These are phyloP conservation scores for Metallyticus violacea DNA, from an alignment of 2,888 invertebrate species.

Conservation along the genomic window DNA sequence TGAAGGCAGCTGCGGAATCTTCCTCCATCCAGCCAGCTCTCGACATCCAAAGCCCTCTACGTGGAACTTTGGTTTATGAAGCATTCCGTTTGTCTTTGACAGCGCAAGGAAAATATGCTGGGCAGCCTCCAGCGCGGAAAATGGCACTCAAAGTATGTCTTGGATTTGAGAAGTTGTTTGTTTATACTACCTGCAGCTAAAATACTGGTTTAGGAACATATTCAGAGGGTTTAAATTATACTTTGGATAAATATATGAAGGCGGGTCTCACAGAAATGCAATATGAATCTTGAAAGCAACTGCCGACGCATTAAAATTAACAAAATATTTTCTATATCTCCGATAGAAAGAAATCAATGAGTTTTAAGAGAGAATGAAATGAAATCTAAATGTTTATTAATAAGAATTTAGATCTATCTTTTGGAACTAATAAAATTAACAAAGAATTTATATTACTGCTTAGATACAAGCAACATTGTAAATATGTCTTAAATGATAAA, in stretches of 20 bases:
- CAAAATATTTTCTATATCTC: too few relatives aligned
- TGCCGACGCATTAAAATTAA: too few relatives aligned
- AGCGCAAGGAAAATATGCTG: neutral
- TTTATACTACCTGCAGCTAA: neutral
- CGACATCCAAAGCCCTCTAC: neutral
- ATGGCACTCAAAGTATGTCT: neutral
- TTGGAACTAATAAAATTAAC: too few relatives aligned
- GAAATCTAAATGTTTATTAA: too few relatives aligned
- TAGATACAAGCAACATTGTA: too few relatives aligned
- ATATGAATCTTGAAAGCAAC: too few relatives aligned
- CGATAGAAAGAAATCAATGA: too few relatives aligned
- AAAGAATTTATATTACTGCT: too few relatives aligned
- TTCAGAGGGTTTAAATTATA: neutral
- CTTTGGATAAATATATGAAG: neutral
- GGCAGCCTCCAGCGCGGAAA: neutral
- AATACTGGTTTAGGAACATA: neutral
- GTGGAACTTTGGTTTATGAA: neutral
- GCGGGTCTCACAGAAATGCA: neutral
- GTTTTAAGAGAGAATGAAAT: too few relatives aligned
- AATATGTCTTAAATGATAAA: too few relatives aligned
- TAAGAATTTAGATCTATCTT: too few relatives aligned
- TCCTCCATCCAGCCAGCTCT: neutral
- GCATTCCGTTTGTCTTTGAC: neutral
- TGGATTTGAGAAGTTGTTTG: neutral
- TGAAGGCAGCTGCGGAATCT: neutral